Percentiles rank a stretch among this genome's conserved stretches.
Conservation (phyloP, 2,888 invertebrate species). For the Xylophagus ater region DNA sequence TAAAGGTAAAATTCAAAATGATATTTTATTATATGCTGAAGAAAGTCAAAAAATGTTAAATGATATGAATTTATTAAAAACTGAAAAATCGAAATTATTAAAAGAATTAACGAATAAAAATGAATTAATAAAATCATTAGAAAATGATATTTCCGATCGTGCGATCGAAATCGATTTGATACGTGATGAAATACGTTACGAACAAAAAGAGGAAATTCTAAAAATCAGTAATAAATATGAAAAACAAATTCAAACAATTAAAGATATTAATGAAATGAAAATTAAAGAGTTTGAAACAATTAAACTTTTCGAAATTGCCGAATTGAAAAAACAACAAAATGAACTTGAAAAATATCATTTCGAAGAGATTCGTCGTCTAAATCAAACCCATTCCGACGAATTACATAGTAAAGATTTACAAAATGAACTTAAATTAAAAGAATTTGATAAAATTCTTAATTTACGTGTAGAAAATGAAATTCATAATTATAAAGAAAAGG, state of each 20-base stretch:
- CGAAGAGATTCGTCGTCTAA: slow-evolving; percentile 32
- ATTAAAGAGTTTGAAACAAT: slow-evolving; percentile 21
- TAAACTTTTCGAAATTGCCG: slow-evolving; percentile 15
- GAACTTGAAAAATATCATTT: slow-evolving; percentile 9
- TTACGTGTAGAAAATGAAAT: slow-evolving; percentile 40
- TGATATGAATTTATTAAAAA: slow-evolving; percentile 31
- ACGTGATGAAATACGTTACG: slow-evolving; percentile 31
- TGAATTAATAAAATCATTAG: slow-evolving; percentile 32
- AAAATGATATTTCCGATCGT: slow-evolving; percentile 34
- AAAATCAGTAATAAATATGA: slow-evolving; percentile 21
- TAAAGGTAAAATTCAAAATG: slow-evolving; percentile 31
- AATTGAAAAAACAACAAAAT: slow-evolving; percentile 14
- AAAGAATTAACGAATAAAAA: slow-evolving; percentile 34
- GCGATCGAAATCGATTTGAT: slow-evolving; percentile 35
- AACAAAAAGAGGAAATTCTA: slow-evolving; percentile 31
- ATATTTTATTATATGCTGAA: slow-evolving; percentile 30
- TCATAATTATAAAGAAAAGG: slow-evolving; percentile 45
- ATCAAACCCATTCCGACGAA: slow-evolving; percentile 35
- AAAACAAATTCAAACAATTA: slow-evolving; percentile 16
- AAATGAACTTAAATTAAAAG: slow-evolving; percentile 38
- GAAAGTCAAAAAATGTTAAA: slow-evolving; percentile 30
- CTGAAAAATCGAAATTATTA: slow-evolving; percentile 33
- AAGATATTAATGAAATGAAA: slow-evolving; percentile 21
- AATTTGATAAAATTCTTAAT: slow-evolving; percentile 38
- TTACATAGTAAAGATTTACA: slow-evolving; percentile 34